Conservation (phyloP, 1,140 invertebrate genomes). For the Rhyzopertha dominica region DNA sequence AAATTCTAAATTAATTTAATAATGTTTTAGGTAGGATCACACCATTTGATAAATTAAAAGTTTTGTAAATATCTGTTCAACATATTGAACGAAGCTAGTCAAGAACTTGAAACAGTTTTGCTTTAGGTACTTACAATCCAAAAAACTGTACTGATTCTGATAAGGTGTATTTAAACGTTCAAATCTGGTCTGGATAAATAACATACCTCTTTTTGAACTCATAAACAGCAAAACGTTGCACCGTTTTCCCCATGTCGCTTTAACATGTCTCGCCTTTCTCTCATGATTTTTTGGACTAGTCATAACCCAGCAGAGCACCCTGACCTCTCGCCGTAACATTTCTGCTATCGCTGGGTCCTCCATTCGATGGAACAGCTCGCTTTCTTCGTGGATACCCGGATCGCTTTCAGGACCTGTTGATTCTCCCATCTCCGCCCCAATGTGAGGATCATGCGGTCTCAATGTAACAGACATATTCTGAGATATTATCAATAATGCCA, state of each 20-base stretch:
- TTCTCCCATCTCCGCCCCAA: constrained; percentile 53
- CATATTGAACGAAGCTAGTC: no score
- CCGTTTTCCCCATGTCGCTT: constrained; percentile 90
- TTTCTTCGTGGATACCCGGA: constrained; percentile 47
- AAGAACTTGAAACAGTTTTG: no score
- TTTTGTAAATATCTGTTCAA: no score
- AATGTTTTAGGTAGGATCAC: no score
- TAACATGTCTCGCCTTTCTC: constrained; percentile 85
- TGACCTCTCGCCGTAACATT: constrained; percentile 67
- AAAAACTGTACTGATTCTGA: no score
- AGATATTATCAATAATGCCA: constrained; percentile 43
- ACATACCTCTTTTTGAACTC: constrained; percentile 69
- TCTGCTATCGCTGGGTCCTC: constrained; percentile 66
- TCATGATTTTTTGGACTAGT: constrained; percentile 86
- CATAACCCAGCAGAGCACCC: constrained; percentile 94
- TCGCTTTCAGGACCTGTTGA: constrained; percentile 52
- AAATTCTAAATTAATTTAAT: no score
- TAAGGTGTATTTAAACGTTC: no score
- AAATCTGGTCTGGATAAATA: no score
- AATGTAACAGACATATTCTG: constrained; percentile 19
- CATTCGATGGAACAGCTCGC: constrained; percentile 59
- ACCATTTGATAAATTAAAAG: no score
- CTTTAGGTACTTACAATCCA: no score
- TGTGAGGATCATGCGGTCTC: constrained; percentile 52
- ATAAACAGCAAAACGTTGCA: constrained; percentile 89